Evolutionary conservation across 2,797 vertebrate species (phyloP).

Genomic region (Anguilla pacifica): DNA sequence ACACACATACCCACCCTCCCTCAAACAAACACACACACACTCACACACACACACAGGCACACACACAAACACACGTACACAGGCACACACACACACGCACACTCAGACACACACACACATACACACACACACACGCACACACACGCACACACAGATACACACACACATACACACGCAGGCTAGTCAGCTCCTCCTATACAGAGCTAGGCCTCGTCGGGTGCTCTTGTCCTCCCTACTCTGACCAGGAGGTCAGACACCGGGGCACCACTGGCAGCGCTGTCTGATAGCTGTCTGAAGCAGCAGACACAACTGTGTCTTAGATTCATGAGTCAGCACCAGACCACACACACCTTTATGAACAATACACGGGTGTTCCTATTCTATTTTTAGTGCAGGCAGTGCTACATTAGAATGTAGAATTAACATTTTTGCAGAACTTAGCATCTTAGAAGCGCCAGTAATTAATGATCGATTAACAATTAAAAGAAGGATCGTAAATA

Average conservation of each 20-base stretch:
- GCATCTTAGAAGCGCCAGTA: not conserved
- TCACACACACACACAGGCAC: not conserved
- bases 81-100: not conserved
- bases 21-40: no score
- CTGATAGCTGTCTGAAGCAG: slow-evolving; percentile 37
- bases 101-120: not conserved
- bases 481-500: not conserved
- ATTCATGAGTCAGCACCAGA: not conserved
- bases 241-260: slow-evolving; percentile 41
- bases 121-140: not conserved
- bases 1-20: not conserved
- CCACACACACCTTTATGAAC: not conserved
- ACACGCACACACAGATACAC: not conserved
- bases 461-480: not conserved
- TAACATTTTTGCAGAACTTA: not conserved
- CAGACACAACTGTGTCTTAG: slow-evolving; percentile 32
- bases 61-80: no score
- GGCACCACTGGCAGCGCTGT: slow-evolving; percentile 34
- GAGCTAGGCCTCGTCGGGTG: not conserved
- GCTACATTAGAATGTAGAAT: not conserved
- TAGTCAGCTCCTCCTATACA: not conserved
- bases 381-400: not conserved
- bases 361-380: not conserved
- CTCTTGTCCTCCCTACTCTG: slow-evolving; percentile 21
- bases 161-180: not conserved